A percentile compares a stretch with the other conserved stretches of the same genome.
Evolutionary conservation across 2,797 vertebrate genomes (phyloP).

Genomic region (Schizopygopsis malacanthus): DNA sequence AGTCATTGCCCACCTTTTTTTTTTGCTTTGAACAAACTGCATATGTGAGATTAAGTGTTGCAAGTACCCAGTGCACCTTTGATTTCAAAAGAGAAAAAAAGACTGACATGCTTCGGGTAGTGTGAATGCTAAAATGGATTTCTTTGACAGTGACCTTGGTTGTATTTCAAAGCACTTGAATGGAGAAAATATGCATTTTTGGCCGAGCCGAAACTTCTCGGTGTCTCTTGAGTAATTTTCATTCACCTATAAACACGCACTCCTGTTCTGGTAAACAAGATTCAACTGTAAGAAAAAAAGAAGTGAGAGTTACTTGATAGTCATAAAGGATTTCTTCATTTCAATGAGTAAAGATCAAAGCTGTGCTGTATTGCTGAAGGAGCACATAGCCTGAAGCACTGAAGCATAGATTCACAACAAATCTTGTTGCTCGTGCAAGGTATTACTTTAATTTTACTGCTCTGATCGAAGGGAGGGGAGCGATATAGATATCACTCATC

Average conservation of each 20-base stretch:
- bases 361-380: conserved; percentile 77
- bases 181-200: conserved; percentile 77
- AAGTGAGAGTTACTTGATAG: conserved; percentile 83
- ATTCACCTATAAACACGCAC: conserved; percentile 81
- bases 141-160: conserved; percentile 77
- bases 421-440: conserved; percentile 82
- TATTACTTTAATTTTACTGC: conserved; percentile 84
- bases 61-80: conserved; percentile 3
- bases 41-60: conserved; percentile 22
- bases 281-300: conserved; percentile 69
- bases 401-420: conserved; percentile 82
- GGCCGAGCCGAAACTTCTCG: conserved; percentile 73
- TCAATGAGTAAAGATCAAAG: conserved; percentile 82
- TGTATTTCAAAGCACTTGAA: conserved; percentile 76
- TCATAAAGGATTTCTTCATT: conserved; percentile 83
- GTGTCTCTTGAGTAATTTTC: conserved; percentile 80
- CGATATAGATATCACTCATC: conserved; percentile 54
- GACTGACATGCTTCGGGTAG: conserved; percentile 13
- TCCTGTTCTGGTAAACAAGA: conserved; percentile 81
- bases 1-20: conserved; percentile 7
- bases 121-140: conserved; percentile 73
- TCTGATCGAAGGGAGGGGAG: conserved; percentile 54
- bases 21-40: conserved; percentile 9
- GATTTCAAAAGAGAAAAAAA: conserved; percentile 35
- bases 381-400: conserved; percentile 78